phyloP scores from a whole-genome alignment of 2,113 vertebrate genomes.

The Tretioscincus oriximinensis region DNA sequence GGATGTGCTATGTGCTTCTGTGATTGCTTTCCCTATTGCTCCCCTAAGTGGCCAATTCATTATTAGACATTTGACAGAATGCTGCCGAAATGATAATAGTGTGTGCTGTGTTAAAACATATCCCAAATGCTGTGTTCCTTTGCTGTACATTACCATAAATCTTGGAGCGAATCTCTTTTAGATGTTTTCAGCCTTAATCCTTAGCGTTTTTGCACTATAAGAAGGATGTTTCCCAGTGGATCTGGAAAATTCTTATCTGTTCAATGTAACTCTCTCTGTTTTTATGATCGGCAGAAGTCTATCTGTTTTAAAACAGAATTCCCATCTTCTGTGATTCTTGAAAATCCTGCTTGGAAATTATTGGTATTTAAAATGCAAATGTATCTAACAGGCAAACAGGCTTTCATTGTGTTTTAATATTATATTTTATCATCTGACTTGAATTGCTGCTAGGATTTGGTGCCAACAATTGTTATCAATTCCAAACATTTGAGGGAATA shows the following conservation, averaged over 20 bases:
- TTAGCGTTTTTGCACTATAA: too few relatives aligned
- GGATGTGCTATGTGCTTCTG: too few relatives aligned
- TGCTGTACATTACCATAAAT: not conserved
- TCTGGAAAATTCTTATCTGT: too few relatives aligned
- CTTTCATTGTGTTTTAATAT: too few relatives aligned
- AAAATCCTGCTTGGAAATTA: not conserved
- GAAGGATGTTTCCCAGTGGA: too few relatives aligned
- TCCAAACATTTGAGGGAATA: too few relatives aligned
- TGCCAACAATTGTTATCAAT: not conserved
- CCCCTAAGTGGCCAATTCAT: too few relatives aligned
- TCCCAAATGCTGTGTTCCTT: not conserved
- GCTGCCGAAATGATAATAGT: not conserved
- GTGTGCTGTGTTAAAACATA: not conserved
- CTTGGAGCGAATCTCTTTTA: not conserved
- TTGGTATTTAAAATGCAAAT: not conserved
- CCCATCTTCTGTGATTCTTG: not conserved
- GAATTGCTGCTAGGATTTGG: not conserved
- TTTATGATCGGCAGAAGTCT: not conserved
- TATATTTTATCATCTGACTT: not conserved
- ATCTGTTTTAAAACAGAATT: not conserved
- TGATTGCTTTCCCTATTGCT: too few relatives aligned
- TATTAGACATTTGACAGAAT: too few relatives aligned
- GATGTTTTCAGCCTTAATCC: too few relatives aligned
- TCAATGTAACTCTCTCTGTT: too few relatives aligned
- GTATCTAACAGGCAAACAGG: not conserved